Percentiles rank a stretch among this genome's conserved stretches.
These are phyloP conservation scores for Melospiza georgiana DNA, from an alignment of 2,113 vertebrate genomes.

Conservation along the genomic window DNA sequence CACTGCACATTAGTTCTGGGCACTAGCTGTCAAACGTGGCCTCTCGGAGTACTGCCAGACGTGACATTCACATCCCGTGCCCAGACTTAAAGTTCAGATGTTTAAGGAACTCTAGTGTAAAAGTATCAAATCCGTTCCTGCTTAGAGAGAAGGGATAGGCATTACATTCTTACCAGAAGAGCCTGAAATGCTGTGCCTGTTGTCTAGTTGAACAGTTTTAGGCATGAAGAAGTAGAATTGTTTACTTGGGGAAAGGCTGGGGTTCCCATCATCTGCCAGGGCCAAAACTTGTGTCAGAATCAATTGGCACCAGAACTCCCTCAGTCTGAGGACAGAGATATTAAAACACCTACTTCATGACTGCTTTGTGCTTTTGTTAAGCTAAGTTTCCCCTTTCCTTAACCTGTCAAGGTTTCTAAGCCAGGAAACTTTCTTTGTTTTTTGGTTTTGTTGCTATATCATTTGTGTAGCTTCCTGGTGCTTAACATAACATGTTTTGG, in stretches of 20 bases:
- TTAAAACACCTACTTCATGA: background rate
- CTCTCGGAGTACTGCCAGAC: fast-evolving
- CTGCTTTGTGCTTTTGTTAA: background rate
- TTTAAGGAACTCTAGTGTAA: background rate
- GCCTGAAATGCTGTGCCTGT: background rate
- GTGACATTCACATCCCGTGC: fast-evolving
- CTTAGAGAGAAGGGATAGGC: background rate
- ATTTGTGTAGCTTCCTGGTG: background rate
- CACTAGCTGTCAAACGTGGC: background rate
- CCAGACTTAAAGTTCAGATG: background rate
- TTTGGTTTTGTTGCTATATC: background rate
- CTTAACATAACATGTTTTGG: background rate
- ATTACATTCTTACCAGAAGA: background rate
- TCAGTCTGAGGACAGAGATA: background rate
- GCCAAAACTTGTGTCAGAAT: background rate
- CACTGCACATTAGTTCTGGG: background rate
- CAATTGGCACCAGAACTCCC: background rate
- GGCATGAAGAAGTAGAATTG: background rate
- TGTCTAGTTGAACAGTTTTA: background rate
- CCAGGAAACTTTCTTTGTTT: background rate
- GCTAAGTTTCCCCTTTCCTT: background rate
- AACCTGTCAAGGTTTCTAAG: background rate
- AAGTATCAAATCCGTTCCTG: background rate
- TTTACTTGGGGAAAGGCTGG: background rate
- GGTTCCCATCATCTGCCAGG: background rate